phyloP scores from a whole-genome alignment of 2,797 vertebrate genomes.

The Acanthurus tractus region DNA sequence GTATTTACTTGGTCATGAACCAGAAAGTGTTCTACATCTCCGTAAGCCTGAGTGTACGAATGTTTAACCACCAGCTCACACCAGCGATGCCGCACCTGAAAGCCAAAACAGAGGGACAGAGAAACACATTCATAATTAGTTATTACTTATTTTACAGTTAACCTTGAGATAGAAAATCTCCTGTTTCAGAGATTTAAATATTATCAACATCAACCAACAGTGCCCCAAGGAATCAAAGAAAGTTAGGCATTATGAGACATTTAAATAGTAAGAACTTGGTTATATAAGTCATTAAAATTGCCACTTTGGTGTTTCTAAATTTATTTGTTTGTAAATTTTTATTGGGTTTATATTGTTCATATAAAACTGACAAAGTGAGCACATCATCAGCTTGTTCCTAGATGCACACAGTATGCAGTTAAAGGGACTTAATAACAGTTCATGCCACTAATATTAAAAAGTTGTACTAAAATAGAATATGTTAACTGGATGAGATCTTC shows the following conservation, averaged over 20 bases:
- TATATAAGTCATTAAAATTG: not conserved
- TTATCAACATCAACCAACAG: not conserved
- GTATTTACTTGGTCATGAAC: conserved; percentile 90
- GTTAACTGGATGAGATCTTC: not conserved
- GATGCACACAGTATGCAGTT: not conserved
- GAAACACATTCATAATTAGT: not conserved
- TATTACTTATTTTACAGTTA: not conserved
- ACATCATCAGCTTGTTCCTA: not conserved
- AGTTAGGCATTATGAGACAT: not conserved
- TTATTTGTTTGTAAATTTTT: not conserved
- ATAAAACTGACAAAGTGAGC: not conserved
- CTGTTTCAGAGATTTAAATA: not conserved
- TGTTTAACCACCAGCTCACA: conserved; percentile 95
- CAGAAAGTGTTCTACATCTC: conserved; percentile 90
- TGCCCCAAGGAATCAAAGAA: not conserved
- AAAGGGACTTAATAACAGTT: not conserved
- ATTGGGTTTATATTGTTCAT: not conserved
- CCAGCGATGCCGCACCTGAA: conserved; percentile 95
- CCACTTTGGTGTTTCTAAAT: not conserved
- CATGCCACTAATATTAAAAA: not conserved
- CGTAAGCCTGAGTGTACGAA: conserved; percentile 85
- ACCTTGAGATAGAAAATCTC: not conserved
- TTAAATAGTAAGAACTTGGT: no score
- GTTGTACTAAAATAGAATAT: not conserved
- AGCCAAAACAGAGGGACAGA: conserved; percentile 14